Evolutionary conservation across 2,113 vertebrate genomes (phyloP).

Genomic region (Calidris pugnax): DNA sequence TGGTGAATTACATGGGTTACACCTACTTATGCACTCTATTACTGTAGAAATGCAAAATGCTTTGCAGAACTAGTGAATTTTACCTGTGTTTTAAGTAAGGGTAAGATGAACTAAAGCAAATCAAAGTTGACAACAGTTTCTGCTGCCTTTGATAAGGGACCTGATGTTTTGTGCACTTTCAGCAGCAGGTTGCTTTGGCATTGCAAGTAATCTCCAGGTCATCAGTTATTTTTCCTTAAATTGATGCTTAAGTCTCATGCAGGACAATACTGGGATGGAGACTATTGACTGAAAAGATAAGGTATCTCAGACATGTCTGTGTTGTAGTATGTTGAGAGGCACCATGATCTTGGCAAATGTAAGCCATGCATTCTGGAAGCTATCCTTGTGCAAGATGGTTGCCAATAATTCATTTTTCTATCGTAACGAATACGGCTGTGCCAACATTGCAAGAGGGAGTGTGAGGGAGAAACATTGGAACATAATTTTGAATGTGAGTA

Average conservation of each 20-base stretch:
- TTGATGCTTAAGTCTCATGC: not conserved
- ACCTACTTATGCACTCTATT: not conserved
- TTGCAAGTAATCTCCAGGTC: not conserved
- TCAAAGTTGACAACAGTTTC: not conserved
- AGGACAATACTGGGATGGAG: not conserved
- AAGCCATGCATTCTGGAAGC: not conserved
- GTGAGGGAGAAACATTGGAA: not conserved
- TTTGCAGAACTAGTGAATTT: not conserved
- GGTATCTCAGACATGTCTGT: not conserved
- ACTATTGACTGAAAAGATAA: not conserved
- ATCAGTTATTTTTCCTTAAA: not conserved
- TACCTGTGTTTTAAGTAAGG: not conserved
- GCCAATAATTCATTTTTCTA: not conserved
- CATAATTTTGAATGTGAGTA: not conserved
- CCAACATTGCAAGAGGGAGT: accelerated
- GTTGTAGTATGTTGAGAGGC: not conserved
- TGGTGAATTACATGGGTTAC: not conserved
- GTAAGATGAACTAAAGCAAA: not conserved
- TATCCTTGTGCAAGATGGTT: not conserved
- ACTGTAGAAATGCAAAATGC: not conserved
- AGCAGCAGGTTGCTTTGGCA: not conserved
- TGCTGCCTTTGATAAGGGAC: not conserved
- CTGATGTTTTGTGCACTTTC: not conserved
- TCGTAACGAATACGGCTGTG: not conserved
- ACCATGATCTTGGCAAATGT: not conserved